Conservation (phyloP, 2,797 vertebrate species). For the Sebastes hubbsi region DNA sequence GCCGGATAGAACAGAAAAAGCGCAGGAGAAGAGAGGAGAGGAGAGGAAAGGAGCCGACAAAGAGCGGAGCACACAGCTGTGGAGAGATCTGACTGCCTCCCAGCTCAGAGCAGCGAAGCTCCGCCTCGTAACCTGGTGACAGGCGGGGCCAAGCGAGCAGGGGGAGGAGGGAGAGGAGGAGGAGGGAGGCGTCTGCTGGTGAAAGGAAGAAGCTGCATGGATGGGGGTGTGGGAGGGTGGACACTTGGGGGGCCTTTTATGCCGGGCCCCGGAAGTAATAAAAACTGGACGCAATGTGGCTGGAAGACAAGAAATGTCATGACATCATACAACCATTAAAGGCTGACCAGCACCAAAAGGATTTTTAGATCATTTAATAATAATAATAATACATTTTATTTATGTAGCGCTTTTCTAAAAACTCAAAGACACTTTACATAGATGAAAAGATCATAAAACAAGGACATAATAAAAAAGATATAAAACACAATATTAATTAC, state of each 20-base stretch:
- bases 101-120: conserved; percentile 55
- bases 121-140: conserved; percentile 59
- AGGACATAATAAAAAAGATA: no score
- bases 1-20: conserved; percentile 21
- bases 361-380: not conserved
- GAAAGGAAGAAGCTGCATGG: conserved; percentile 47
- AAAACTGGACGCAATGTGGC: not conserved
- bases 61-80: conserved; percentile 72
- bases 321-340: not conserved
- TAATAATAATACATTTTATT: no score
- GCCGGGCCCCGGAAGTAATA: conserved; percentile 26
- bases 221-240: not conserved
- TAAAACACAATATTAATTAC: no score
- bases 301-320: not conserved
- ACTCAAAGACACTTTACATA: no score
- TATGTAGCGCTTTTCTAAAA: no score
- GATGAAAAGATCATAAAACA: no score
- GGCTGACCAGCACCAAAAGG: not conserved
- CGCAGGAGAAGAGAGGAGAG: conserved; percentile 19
- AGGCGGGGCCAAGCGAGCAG: conserved; percentile 56
- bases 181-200: conserved; percentile 58
- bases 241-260: not conserved
- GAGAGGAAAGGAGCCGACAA: conserved; percentile 37
- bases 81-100: conserved; percentile 45
- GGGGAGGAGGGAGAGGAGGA: conserved; percentile 10